Percentiles rank a stretch among this genome's conserved stretches.
Evolutionary conservation across 2,888 invertebrate species (phyloP).

Genomic region (Folsomia candida): DNA sequence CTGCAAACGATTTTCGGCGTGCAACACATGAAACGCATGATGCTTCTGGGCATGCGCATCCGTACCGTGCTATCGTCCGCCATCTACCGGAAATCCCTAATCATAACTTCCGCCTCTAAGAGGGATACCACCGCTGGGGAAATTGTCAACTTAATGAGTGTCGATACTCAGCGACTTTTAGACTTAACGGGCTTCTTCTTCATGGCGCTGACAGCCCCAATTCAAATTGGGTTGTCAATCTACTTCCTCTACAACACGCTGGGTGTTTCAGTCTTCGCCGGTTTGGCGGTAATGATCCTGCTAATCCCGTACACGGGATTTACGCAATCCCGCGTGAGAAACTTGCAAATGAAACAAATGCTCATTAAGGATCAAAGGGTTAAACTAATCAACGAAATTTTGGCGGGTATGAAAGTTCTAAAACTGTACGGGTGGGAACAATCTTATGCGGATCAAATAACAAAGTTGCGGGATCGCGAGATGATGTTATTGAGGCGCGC

Average conservation of each 20-base stretch:
- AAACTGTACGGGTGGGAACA: constrained; percentile 55
- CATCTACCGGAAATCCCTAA: constrained; percentile 55
- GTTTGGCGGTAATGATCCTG: constrained; percentile 88
- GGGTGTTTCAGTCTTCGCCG: constrained; percentile 81
- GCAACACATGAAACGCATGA: constrained; percentile 57
- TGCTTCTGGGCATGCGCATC: constrained; percentile 58
- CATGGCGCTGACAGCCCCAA: constrained; percentile 84
- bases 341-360: constrained; percentile 58
- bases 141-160: no score
- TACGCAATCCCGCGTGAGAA: constrained; percentile 55
- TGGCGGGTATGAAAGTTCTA: constrained; percentile 83
- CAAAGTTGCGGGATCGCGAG: constrained; percentile 55
- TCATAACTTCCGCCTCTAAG: constrained; percentile 26
- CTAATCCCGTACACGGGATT: constrained; percentile 65
- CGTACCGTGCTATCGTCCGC: constrained; percentile 56
- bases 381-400: constrained; percentile 87
- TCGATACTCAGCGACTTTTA: constrained; percentile 65
- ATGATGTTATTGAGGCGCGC: constrained; percentile 54
- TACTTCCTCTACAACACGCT: constrained; percentile 66
- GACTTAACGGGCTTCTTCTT: constrained; percentile 80
- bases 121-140: constrained; percentile 15
- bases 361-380: constrained; percentile 74
- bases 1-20: constrained; percentile 57
- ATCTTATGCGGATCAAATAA: constrained; percentile 30
- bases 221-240: constrained; percentile 80